Evolutionary conservation across 1,140 invertebrate species (phyloP), one percentile per base, ranked within the genome.

Genomic region (Drosophila miranda): DNA sequence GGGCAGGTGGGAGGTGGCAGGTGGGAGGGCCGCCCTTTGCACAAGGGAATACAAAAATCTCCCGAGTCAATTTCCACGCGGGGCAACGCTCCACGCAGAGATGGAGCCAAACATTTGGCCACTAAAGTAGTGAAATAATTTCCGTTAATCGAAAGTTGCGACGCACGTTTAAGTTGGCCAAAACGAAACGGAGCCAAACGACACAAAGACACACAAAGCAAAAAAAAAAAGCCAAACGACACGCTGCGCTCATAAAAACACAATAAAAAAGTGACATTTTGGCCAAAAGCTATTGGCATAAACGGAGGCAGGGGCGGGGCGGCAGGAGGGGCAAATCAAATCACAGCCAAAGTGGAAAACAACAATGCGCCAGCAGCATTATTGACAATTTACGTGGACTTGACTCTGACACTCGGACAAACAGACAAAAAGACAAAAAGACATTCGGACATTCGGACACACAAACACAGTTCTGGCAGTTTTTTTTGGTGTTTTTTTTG

Each of bases 181-280:
- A 44, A 62, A 50, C 63, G 23, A 26, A 26, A 26, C 3, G 4
- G 0, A 50, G 28, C 61, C 48, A 48, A 66, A 53, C 41, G 28
- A 68, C 44, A n/a, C 62, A 63, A 56, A 62, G 59, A 16, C 16
- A 16, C 16, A 16, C 16, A 16, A 16, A 0, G 16, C 0, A 16
- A 16, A 16, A 16, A 16, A 53, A 74, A 63, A 55, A 75, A 56
- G 70, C 75, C 57, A 71, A 74, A 71, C 74, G 66, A 81, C 78
- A 81, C 82, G 78, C 78, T 81, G 74, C 48, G 82, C 82, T 87
- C 82, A 86, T 86, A 86, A 86, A 86, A 86, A 82, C 59, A 75
- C 82, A 75, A 86, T 86, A 86, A 86, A 86, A 84, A 86, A 87
- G 82, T 87, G 82, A 87, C 82, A 87, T 87, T 86, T 87, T 77